phyloP scores from a whole-genome alignment of 2,888 invertebrate species.

The Plagodis dolabraria region DNA sequence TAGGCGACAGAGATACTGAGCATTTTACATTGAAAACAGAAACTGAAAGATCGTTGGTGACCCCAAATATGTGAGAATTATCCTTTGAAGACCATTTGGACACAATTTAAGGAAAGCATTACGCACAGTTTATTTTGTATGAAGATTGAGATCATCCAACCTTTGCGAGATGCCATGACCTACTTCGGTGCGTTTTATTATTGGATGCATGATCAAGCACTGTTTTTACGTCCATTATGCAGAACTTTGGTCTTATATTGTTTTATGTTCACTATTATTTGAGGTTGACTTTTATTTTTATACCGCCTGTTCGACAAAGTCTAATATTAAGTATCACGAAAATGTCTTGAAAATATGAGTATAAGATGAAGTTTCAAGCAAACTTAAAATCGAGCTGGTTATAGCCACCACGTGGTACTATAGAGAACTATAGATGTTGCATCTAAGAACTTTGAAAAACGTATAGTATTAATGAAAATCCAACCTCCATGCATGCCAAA shows the following conservation, averaged over 20 bases:
- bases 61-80: not conserved
- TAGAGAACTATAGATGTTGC: too few species aligned
- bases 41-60: not conserved
- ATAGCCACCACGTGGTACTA: too few species aligned
- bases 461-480: too few species aligned
- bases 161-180: constrained; percentile 73
- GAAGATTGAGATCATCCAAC: constrained; percentile 49
- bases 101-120: constrained; percentile 44
- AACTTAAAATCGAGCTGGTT: too few species aligned
- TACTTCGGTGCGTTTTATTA: constrained; percentile 70
- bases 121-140: constrained; percentile 43
- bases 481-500: too few species aligned
- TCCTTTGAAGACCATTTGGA: constrained; percentile 1
- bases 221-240: constrained; percentile 42
- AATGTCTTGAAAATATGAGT: too few species aligned
- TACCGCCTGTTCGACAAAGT: too few species aligned
- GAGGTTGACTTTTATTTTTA: too few species aligned
- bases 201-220: constrained; percentile 54
- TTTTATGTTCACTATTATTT: too few species aligned
- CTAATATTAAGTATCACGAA: too few species aligned
- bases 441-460: too few species aligned
- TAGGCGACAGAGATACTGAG: constrained; percentile 32
- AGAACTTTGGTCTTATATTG: not conserved
- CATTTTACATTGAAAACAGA: constrained; percentile 16
- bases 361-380: too few species aligned